phyloP scores from a whole-genome alignment of 2,888 invertebrate genomes.

The Schizaphis graminum region DNA sequence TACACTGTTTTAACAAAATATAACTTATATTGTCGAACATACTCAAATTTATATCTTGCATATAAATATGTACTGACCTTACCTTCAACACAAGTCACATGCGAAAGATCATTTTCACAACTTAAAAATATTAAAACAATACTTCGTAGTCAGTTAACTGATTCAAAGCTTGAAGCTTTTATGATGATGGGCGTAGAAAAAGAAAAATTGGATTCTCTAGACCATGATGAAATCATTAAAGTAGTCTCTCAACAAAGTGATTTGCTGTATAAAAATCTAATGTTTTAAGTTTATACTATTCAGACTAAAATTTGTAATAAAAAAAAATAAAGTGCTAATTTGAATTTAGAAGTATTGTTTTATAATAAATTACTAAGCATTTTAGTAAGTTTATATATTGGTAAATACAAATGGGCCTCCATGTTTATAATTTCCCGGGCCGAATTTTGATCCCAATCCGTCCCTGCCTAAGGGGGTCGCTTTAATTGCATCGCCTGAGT shows the following conservation, averaged over 20 bases:
- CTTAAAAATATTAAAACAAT: conserved; percentile 2
- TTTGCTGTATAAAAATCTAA: conserved; percentile 17
- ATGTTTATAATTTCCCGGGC: not conserved
- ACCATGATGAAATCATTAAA: not conserved
- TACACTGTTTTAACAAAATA: not conserved
- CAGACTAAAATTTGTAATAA: not conserved
- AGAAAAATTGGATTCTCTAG: not conserved
- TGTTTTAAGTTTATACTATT: not conserved
- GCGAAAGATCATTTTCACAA: conserved; percentile 1
- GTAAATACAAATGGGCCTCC: not conserved
- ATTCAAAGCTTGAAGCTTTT: conserved; percentile 21
- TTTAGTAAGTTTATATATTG: not conserved
- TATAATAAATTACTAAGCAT: not conserved
- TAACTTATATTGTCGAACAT: not conserved
- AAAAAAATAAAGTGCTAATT: not conserved
- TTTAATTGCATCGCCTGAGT: no score
- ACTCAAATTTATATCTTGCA: not conserved
- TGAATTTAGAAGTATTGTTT: not conserved
- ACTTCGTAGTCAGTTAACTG: not conserved
- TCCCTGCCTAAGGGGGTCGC: no score
- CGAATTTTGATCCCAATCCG: conserved; percentile 1
- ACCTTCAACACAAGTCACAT: not conserved
- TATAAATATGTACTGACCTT: not conserved
- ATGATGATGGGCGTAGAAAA: not conserved
- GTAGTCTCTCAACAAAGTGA: conserved; percentile 26